Base-by-base conservation (phyloP, 2,113 vertebrate genomes). In the Panthera uncia region DNA sequence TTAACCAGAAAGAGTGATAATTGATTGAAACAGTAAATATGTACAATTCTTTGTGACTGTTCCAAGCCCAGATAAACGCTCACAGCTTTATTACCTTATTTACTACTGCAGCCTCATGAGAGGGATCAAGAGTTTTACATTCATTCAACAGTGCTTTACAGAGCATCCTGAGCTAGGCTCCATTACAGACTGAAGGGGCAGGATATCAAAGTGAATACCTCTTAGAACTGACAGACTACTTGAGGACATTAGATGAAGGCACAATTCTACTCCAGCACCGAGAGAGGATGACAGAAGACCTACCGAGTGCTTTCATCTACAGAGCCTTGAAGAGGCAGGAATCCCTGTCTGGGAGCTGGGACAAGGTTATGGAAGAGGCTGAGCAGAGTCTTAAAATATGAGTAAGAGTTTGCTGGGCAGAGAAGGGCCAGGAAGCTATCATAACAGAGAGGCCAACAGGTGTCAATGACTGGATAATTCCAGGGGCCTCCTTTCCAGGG, bases 251-350 rank as follows among this genome's bases (percentile, higher is more conserved):
- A 73, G 61, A 57, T 6, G 36, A 73, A 69, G 74, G 31, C 68
- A 50, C 23, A 12, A 1, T 23, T 36, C 1, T 11, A 21, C 29
- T 48, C 82, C 18, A 63, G 73, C 13, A 33, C 0, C 0, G 27
- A n/a, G 45, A 78, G 57, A 61, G 57, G 57, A 61, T 19, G 8
- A 61, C 57, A 61, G 7, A 73, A 33, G 15, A 25, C 5, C 27
- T 27, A 65, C 21, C 25, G 5, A 33, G 63, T 2, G 41, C 63
- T 63, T 63, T 33, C 6, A 16, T 45, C 95, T 76, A 45, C 33
- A 41, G 50, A 57, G 74, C 19, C 15, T 57, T 90, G 38, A 27
- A 13, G 86, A 86, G 38, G 38, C 5, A 5, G 14, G n/a, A 16
- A 55, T 11, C 52, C 23, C 3, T n/a, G 57, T 81, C 10, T 41